phyloP scores from a whole-genome alignment of 2,797 vertebrate genomes.

The Falco columbarius region DNA sequence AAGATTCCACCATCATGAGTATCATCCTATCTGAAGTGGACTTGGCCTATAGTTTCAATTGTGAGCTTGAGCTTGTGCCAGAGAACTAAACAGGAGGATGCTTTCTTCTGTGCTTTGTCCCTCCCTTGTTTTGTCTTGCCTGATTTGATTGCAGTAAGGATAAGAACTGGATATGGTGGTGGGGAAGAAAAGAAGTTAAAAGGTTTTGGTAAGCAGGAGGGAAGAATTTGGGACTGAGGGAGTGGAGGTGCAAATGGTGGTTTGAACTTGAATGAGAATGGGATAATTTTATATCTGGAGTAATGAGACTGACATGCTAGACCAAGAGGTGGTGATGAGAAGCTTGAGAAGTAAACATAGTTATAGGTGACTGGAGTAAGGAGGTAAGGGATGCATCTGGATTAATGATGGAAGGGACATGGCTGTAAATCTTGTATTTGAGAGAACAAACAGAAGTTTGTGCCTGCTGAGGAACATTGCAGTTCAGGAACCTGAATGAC shows the following conservation, averaged over 20 bases:
- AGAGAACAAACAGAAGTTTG: background rate
- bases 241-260: background rate
- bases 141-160: background rate
- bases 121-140: slow-evolving; percentile 4
- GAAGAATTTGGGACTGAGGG: background rate
- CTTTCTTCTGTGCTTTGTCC: background rate
- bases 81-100: background rate
- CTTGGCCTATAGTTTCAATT: background rate
- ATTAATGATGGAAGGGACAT: background rate
- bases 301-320: background rate
- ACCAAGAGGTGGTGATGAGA: background rate
- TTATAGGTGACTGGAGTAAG: background rate
- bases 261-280: background rate
- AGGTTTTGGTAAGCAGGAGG: background rate
- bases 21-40: background rate
- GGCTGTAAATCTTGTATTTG: background rate
- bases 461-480: background rate
- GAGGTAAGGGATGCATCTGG: background rate
- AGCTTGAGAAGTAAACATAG: background rate
- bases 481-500: background rate
- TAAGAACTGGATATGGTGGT: background rate
- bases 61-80: background rate
- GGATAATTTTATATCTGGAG: background rate
- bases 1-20: background rate
- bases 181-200: background rate